phyloP scores from a whole-genome alignment of 2,888 invertebrate genomes.

The Oscheius sp. region DNA sequence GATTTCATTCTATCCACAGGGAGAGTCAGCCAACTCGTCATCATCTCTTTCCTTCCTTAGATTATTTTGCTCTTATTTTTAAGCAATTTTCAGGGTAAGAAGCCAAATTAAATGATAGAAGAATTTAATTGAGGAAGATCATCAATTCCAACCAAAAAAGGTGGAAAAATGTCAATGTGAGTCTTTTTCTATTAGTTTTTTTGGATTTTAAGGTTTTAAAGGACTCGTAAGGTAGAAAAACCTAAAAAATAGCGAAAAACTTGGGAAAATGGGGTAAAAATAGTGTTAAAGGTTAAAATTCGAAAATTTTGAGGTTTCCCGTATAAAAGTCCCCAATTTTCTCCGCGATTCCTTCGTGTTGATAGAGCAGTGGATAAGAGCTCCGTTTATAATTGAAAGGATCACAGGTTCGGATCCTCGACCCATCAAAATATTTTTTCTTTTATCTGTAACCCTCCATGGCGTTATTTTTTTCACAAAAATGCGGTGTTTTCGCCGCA shows the following conservation, averaged over 20 bases:
- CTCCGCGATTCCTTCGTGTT: too few species aligned
- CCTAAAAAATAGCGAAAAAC: neutral
- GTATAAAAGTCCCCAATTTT: too few species aligned
- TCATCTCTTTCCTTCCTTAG: neutral
- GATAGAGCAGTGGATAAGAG: too few species aligned
- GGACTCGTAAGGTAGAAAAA: neutral
- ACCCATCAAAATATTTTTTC: too few species aligned
- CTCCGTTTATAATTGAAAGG: too few species aligned
- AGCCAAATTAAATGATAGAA: neutral
- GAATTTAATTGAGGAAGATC: neutral
- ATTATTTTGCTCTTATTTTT: neutral
- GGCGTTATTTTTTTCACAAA: too few species aligned
- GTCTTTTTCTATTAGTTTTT: neutral
- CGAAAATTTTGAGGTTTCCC: neutral
- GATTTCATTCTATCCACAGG: neutral
- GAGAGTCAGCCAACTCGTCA: too few species aligned
- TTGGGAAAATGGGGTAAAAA: neutral
- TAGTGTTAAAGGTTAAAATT: neutral
- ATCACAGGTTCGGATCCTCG: too few species aligned
- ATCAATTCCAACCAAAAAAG: neutral
- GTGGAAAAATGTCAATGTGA: conserved; percentile 10
- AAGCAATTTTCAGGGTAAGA: neutral
- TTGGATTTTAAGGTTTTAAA: neutral
- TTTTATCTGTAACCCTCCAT: too few species aligned
- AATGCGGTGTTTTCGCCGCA: too few species aligned